These are phyloP conservation scores for Eumeta japonica DNA, from an alignment of 1,140 invertebrate species.

Conservation along the genomic window DNA sequence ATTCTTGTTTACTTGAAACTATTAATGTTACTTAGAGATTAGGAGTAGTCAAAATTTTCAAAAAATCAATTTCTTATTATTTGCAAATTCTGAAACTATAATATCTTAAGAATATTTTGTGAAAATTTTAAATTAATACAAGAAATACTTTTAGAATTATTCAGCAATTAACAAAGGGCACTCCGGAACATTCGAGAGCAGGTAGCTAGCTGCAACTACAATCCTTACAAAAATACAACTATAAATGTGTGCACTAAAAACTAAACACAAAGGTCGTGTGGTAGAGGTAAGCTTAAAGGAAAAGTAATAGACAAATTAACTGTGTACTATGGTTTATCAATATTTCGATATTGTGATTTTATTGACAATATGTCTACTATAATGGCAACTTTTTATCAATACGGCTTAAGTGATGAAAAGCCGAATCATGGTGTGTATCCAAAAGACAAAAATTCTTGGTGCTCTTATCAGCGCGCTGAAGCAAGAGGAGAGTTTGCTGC, in stretches of 20 bases:
- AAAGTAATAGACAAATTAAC: constrained; percentile 21
- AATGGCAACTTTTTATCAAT: constrained; percentile 28
- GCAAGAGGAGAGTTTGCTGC: constrained; percentile 8
- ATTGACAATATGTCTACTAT: constrained; percentile 28
- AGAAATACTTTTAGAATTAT: background rate
- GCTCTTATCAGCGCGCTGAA: constrained; percentile 12
- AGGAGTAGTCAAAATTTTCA: background rate
- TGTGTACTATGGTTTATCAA: constrained; percentile 27
- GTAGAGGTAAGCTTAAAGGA: constrained; percentile 17
- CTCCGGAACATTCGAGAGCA: background rate
- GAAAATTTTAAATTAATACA: background rate
- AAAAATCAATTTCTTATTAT: background rate
- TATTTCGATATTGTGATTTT: constrained; percentile 22
- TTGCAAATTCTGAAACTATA: background rate
- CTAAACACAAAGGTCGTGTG: constrained; percentile 16
- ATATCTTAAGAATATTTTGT: constrained; percentile 1
- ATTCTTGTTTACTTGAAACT: too few species aligned
- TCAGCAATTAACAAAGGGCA: background rate
- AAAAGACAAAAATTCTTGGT: constrained; percentile 19
- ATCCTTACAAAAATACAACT: constrained; percentile 1
- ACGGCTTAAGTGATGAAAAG: constrained; percentile 23
- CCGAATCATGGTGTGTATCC: constrained; percentile 22
- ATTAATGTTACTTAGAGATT: too few species aligned
- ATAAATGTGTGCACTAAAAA: constrained; percentile 6
- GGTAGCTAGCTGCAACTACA: too few species aligned